phyloP scores from a whole-genome alignment of 2,888 invertebrate genomes.

The Plebejus anna region DNA sequence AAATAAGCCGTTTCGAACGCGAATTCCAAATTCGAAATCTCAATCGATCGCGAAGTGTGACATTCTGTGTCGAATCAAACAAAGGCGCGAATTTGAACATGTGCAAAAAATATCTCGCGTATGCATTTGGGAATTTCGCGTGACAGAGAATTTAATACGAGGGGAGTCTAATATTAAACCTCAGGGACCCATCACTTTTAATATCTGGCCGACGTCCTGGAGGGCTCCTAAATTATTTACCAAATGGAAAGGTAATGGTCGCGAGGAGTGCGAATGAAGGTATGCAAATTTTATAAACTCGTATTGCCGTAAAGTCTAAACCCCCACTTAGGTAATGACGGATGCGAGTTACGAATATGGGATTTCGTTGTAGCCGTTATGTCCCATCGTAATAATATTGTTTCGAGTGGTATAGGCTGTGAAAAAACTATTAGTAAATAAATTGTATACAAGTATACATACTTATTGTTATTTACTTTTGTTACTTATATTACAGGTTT shows the following conservation, averaged over 20 bases:
- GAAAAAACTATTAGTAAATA: background rate
- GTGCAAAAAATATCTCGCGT: constrained; percentile 78
- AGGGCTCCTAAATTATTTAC: constrained; percentile 79
- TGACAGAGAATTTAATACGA: constrained; percentile 79
- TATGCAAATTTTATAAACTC: constrained; percentile 77
- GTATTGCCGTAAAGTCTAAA: constrained; percentile 64
- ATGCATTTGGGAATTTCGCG: constrained; percentile 79
- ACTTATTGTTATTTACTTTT: too few species aligned
- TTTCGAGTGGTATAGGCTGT: background rate
- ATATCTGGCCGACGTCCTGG: constrained; percentile 76
- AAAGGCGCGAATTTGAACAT: constrained; percentile 75
- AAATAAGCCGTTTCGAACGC: constrained; percentile 30
- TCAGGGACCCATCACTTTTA: constrained; percentile 79
- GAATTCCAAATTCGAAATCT: constrained; percentile 53
- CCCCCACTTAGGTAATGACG: constrained; percentile 55
- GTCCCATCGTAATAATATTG: background rate
- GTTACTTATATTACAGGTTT: too few species aligned
- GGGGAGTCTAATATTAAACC: constrained; percentile 80
- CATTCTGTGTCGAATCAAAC: constrained; percentile 77
- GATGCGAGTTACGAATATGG: constrained; percentile 52
- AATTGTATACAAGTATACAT: too few species aligned
- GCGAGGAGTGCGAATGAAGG: constrained; percentile 74
- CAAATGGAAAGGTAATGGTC: constrained; percentile 79
- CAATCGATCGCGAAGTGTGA: constrained; percentile 58
- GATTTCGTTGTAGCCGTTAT: background rate